Evolutionary conservation across 1,140 invertebrate species (phyloP).

Genomic region (Capitella teleta): DNA sequence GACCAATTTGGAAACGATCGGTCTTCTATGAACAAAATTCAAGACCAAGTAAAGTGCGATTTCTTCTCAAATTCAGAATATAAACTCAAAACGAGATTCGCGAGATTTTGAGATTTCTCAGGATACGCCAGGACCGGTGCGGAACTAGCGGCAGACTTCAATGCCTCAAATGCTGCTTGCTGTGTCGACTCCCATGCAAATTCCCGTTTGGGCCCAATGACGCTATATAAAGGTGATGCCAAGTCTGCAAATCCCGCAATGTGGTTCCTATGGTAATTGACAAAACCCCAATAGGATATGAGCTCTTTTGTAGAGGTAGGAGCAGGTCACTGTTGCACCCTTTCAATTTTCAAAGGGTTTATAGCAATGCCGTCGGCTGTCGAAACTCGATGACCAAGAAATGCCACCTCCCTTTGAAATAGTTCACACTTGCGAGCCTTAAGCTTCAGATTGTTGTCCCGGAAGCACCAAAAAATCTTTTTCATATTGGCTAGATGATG

Average conservation of each 20-base stretch:
- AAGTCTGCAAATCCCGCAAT: conserved; percentile 11
- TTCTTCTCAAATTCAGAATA: no score
- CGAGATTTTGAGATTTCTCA: no score
- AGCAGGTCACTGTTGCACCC: background rate
- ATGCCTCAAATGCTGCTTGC: conserved; percentile 12
- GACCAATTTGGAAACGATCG: no score
- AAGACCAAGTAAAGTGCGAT: no score
- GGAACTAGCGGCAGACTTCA: conserved; percentile 13
- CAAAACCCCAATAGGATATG: conserved; percentile 10
- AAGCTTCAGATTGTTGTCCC: conserved; percentile 24
- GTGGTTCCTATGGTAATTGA: conserved; percentile 10
- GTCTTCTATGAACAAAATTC: no score
- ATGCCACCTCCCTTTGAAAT: conserved; percentile 24
- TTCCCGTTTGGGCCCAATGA: conserved; percentile 12
- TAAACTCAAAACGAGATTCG: no score
- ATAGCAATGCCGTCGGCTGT: no score
- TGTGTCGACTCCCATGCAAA: conserved; percentile 16
- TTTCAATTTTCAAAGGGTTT: background rate
- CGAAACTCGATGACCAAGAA: conserved; percentile 39
- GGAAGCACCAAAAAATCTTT: conserved; percentile 29
- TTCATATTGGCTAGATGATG: conserved; percentile 36
- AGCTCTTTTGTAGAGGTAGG: conserved; percentile 10
- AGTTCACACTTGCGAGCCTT: conserved; percentile 32
- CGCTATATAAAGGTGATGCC: conserved; percentile 9
- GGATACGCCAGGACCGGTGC: conserved; percentile 17